Evolutionary conservation across 2,797 vertebrate species (phyloP).

Genomic region (Octomys mimax): DNA sequence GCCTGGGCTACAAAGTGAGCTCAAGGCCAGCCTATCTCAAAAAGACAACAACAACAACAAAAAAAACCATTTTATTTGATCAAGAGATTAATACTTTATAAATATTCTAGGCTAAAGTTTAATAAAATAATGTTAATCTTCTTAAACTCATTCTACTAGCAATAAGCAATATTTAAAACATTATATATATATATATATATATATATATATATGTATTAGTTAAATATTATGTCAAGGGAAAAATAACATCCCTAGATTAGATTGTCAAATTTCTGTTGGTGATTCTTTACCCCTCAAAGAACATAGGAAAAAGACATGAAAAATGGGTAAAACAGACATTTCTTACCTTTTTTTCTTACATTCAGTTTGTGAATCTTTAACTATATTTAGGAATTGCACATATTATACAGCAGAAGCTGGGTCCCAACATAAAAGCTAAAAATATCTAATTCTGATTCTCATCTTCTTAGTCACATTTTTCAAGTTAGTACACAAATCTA

Average conservation of each 20-base stretch:
- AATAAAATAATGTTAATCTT: constrained; percentile 20
- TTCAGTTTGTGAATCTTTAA: neutral
- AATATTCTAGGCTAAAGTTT: neutral
- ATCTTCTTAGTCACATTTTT: constrained; percentile 49
- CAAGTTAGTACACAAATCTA: constrained; percentile 40
- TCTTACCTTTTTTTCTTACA: neutral
- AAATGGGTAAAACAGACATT: neutral
- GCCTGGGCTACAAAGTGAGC: too few species aligned
- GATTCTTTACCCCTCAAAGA: neutral
- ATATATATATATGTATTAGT: neutral
- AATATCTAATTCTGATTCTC: neutral
- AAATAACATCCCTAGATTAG: neutral
- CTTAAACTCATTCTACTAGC: neutral
- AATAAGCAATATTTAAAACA: neutral
- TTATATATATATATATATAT: neutral
- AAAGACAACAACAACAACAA: too few species aligned
- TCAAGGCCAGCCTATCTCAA: too few species aligned
- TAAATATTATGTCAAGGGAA: neutral
- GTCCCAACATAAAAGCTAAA: constrained; percentile 50
- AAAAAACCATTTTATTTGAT: constrained; percentile 2
- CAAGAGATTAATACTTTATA: constrained; percentile 28
- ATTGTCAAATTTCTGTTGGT: neutral
- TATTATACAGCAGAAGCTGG: neutral
- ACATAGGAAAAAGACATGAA: neutral
- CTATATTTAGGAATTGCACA: neutral